phyloP scores from a whole-genome alignment of 2,797 vertebrate species.

The Coregonus suidteri region DNA sequence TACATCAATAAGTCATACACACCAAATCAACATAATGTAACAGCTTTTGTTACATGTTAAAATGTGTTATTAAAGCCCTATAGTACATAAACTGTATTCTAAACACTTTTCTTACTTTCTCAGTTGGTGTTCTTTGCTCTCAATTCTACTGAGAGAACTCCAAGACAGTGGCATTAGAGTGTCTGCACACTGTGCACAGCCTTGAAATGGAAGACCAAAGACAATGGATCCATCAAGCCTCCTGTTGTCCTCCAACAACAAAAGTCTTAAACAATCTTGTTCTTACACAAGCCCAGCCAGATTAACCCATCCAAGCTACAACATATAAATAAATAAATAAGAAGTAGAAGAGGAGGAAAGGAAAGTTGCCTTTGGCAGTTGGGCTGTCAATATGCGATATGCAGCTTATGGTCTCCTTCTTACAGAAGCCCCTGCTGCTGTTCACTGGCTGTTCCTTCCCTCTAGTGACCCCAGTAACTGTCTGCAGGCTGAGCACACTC shows the following conservation, averaged over 20 bases:
- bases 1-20: neutral
- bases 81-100: neutral
- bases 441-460: neutral
- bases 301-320: neutral
- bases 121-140: neutral
- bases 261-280: neutral
- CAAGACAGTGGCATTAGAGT: neutral
- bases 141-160: neutral
- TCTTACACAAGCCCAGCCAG: neutral
- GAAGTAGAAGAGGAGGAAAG: neutral
- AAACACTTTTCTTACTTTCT: neutral
- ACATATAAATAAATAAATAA: neutral
- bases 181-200: neutral
- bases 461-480: neutral
- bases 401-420: neutral
- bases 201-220: neutral
- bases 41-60: neutral
- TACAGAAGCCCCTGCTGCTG: neutral
- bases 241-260: neutral
- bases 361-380: neutral
- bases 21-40: neutral
- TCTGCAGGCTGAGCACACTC: neutral
- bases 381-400: neutral
- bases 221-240: neutral
- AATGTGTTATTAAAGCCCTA: neutral